Evolutionary conservation across 2,113 vertebrate genomes (phyloP), one percentile per base, ranked within the genome.

Genomic region (Bos javanicus): DNA sequence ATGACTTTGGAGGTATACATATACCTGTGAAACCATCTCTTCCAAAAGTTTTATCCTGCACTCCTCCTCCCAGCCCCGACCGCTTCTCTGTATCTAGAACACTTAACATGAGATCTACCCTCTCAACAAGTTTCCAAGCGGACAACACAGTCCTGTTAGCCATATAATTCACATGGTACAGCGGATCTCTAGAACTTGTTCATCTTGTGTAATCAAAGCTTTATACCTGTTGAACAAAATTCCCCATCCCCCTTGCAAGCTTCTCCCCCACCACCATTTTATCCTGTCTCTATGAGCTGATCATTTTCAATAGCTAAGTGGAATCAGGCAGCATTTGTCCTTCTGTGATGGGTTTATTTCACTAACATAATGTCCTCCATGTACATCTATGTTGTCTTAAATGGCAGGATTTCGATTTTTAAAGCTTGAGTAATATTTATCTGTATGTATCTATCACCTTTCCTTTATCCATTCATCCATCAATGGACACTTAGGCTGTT

Each of bases 161-260:
- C 12, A 1, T 25, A n/a, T 4, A 25, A 0, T 30, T 54, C 39
- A 1, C 21, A 2, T 13, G 39, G 62, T 4, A 59, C 46, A 30
- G 59, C 6, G 8, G n/a, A n/a, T 59, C 59, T n/a, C 60, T 59
- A 28, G 71, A 81, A 85, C 6, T 43, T 14, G 19, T n/a, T 54
- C 46, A 7, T 56, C 89, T n/a, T 28, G 15, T 28, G 14, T 46
- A 30, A 62, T 11, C 60, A 80, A 89, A 96, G 43, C 26, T 76
- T 82, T 11, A 17, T 48, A 39, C 8, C 43, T n/a, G 16, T 17
- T 76, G 59, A 54, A 52, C 23, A 3, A 54, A 74, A 23, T 5
- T 57, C n/a, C 43, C 5, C 8, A 6, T 60, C 12, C 11, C 33
- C 12, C 23, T 17, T 9, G 13, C 26, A 12, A 12, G 46, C 33